Percentiles rank a stretch among this genome's conserved stretches.
Conservation (phyloP, 2,888 invertebrate species). For the Caenorhabditis sp. region DNA sequence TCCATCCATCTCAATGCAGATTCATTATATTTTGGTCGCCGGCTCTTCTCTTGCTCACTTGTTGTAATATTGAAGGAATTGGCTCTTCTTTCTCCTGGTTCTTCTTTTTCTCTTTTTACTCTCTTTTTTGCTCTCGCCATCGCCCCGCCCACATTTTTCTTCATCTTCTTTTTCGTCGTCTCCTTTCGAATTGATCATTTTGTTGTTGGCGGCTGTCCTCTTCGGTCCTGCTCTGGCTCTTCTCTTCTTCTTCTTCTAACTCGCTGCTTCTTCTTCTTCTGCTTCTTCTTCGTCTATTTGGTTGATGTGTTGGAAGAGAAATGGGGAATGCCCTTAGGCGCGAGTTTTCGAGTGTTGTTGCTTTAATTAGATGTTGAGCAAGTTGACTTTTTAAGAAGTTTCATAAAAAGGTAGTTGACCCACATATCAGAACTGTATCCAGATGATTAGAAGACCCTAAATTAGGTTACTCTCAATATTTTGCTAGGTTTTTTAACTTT, state of each 20-base stretch:
- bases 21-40: background rate
- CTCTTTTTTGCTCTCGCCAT: slow-evolving; percentile 3
- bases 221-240: no score
- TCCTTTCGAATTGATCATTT: background rate
- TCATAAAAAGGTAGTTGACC: no score
- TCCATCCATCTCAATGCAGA: slow-evolving; percentile 4
- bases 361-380: no score
- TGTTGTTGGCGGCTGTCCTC: background rate
- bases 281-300: background rate
- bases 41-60: slow-evolving; percentile 11
- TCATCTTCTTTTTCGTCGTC: slow-evolving; percentile 1
- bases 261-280: slow-evolving; percentile 4
- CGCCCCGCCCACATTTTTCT: background rate
- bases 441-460: no score
- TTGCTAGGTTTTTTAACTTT: no score
- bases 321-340: background rate
- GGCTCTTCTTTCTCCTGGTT: background rate
- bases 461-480: no score
- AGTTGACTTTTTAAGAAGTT: no score
- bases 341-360: no score
- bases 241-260: background rate
- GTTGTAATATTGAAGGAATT: slow-evolving; percentile 17
- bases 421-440: no score
- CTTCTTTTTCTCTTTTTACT: slow-evolving; percentile 1
- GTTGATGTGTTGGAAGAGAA: slow-evolving; percentile 1